Conservation (phyloP, 2,888 invertebrate genomes). For the Andricus curvator region DNA sequence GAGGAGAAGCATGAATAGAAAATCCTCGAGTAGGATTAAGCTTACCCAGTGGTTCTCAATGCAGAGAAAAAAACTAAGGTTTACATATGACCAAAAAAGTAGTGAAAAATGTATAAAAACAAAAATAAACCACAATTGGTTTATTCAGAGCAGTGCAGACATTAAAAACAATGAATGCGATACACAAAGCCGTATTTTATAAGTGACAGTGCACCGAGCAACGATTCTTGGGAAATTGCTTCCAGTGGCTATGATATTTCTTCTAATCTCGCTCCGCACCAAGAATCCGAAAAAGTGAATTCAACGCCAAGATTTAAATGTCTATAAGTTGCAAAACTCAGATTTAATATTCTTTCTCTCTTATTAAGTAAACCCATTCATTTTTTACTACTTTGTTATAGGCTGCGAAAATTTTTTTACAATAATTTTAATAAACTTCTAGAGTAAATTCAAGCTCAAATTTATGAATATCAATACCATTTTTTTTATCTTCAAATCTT, state of each 20-base stretch:
- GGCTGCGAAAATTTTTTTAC: slow-evolving; percentile 4
- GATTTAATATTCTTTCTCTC: no score
- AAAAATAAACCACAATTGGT: background rate
- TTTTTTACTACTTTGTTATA: background rate
- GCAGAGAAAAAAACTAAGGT: background rate
- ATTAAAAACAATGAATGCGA: background rate
- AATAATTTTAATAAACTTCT: background rate
- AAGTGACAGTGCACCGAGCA: background rate
- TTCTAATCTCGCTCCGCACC: no score
- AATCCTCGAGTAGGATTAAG: slow-evolving; percentile 23
- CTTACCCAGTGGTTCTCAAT: slow-evolving; percentile 32
- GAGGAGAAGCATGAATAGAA: slow-evolving; percentile 31
- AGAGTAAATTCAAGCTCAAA: no score
- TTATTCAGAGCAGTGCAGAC: background rate
- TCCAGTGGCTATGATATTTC: slow-evolving; percentile 2
- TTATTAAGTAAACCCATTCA: background rate
- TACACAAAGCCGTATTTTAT: background rate
- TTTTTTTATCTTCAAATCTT: no score
- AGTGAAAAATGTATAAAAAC: background rate
- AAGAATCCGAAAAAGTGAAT: no score
- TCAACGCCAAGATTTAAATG: no score
- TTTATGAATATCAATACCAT: no score
- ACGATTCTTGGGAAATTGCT: slow-evolving; percentile 8
- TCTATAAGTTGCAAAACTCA: no score
- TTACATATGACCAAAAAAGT: background rate